Evolutionary conservation across 2,888 invertebrate genomes (phyloP).

Genomic region (Helobdella robusta): DNA sequence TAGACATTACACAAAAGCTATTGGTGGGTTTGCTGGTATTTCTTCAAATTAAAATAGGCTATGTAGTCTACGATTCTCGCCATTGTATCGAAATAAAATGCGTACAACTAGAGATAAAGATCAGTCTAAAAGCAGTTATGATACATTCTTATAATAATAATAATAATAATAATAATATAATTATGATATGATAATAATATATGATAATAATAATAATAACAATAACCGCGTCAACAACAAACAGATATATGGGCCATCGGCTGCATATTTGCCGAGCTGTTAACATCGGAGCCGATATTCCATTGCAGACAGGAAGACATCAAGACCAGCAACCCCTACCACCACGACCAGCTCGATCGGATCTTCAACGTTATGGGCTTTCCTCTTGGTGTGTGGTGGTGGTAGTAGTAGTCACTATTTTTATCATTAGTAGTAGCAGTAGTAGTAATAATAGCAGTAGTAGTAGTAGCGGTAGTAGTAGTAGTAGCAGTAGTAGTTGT

Average conservation of each 20-base stretch:
- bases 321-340: conserved; percentile 97
- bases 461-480: too few relatives aligned
- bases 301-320: conserved; percentile 98
- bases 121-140: neutral
- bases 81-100: neutral
- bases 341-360: conserved; percentile 92
- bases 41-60: neutral
- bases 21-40: conserved; percentile 56
- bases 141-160: neutral
- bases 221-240: too few relatives aligned
- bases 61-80: neutral
- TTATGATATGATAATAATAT: too few relatives aligned
- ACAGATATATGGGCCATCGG: conserved; percentile 98
- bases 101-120: neutral
- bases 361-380: conserved; percentile 99
- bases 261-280: conserved; percentile 95
- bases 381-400: conserved; percentile 57
- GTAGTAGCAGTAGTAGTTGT: too few relatives aligned
- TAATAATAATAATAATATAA: too few relatives aligned
- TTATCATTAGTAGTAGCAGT: too few relatives aligned
- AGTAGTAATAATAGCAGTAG: too few relatives aligned
- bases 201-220: too few relatives aligned
- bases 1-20: conserved; percentile 93
- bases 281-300: conserved; percentile 97
- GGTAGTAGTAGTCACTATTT: too few relatives aligned